Evolutionary conservation across 2,888 invertebrate species (phyloP).

Genomic region (Diplazon laetatorius): DNA sequence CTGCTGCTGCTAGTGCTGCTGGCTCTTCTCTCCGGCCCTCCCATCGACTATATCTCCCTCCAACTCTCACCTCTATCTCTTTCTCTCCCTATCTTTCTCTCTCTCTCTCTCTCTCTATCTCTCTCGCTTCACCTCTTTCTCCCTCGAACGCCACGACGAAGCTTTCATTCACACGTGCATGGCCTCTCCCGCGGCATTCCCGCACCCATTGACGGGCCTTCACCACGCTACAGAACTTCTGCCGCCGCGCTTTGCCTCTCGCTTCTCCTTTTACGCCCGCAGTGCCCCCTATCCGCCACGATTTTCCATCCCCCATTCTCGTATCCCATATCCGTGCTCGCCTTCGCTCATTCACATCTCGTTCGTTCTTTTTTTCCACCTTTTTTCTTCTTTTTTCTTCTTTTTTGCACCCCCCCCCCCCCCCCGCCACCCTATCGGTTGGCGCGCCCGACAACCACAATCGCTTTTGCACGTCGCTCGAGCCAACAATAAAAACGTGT

Average conservation of each 20-base stretch:
- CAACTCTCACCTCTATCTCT: constrained; percentile 30
- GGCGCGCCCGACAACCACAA: constrained; percentile 8
- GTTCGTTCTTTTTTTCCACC: constrained; percentile 19
- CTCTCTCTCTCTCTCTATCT: constrained; percentile 29
- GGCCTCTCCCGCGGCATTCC: constrained; percentile 64
- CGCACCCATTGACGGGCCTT: constrained; percentile 75
- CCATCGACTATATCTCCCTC: constrained; percentile 64
- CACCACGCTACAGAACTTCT: constrained; percentile 24
- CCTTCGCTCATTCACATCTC: constrained; percentile 18
- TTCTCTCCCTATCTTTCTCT: constrained; percentile 33
- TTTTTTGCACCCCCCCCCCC: no score
- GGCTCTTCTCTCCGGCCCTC: constrained; percentile 30
- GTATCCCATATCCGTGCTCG: constrained; percentile 12
- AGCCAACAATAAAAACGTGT: constrained; percentile 23
- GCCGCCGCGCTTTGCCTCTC: constrained; percentile 32
- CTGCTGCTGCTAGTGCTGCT: constrained; percentile 6
- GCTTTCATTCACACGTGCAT: constrained; percentile 74
- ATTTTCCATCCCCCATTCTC: constrained; percentile 14
- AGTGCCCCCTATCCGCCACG: neutral
- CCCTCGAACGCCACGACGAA: constrained; percentile 27
- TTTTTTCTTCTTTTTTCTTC: constrained; percentile 21
- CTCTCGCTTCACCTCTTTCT: constrained; percentile 9
- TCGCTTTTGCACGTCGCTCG: constrained; percentile 30
- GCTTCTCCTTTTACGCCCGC: constrained; percentile 28
- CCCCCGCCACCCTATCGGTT: neutral